Percentiles rank a stretch among this genome's conserved stretches.
phyloP scores from a whole-genome alignment of 2,888 invertebrate species.

The Omphaloscelis lunosa region DNA sequence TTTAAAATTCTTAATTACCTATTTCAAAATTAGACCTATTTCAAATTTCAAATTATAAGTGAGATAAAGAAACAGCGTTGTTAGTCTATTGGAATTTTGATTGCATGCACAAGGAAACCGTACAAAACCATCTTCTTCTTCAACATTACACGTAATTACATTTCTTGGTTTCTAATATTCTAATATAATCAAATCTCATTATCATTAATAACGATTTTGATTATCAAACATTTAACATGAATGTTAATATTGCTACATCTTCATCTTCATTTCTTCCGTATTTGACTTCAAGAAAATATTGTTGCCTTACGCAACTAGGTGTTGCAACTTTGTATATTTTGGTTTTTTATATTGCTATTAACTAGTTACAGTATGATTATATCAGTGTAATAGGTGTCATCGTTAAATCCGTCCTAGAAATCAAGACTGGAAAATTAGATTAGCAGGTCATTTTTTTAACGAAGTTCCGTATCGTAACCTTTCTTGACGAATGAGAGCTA shows the following conservation, averaged over 20 bases:
- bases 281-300: conserved; percentile 29
- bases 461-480: too few relatives aligned
- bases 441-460: neutral
- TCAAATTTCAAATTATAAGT: neutral
- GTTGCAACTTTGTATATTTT: conserved; percentile 30
- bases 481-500: too few relatives aligned
- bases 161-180: conserved; percentile 30
- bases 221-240: conserved; percentile 31
- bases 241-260: conserved; percentile 38
- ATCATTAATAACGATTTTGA: conserved; percentile 27
- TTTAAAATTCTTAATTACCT: too few relatives aligned
- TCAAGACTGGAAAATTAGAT: neutral
- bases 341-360: conserved; percentile 6
- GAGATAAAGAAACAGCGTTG: too few relatives aligned
- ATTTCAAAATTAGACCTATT: neutral
- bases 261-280: conserved; percentile 51
- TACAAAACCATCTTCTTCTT: neutral
- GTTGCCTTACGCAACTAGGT: conserved; percentile 39
- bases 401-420: neutral
- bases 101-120: neutral
- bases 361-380: conserved; percentile 18
- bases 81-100: neutral
- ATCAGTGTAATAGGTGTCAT: conserved; percentile 5
- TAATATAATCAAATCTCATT: conserved; percentile 34
- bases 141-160: neutral